Conservation (phyloP, 1,140 invertebrate genomes). For the Holcopasites calliopsidis region DNA sequence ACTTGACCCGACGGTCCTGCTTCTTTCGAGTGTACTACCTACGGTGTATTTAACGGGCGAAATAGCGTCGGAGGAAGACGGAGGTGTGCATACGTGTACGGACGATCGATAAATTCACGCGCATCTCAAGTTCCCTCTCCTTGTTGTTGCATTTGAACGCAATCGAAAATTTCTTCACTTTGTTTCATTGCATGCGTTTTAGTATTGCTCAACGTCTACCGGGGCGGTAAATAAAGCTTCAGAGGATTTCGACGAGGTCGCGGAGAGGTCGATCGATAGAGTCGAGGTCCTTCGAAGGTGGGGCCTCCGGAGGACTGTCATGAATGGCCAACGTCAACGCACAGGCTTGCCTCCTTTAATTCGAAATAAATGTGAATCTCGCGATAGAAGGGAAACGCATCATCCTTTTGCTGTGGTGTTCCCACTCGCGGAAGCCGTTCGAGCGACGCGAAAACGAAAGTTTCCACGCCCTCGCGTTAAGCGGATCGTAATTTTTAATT, state of each 20-base stretch:
- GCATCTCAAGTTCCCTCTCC: too few species aligned
- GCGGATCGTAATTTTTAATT: constrained; percentile 41
- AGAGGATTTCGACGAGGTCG: background rate
- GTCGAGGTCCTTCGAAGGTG: constrained; percentile 8
- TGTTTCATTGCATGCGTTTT: too few species aligned
- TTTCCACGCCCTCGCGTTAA: constrained; percentile 3
- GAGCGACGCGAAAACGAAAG: too few species aligned
- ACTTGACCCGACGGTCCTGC: constrained; percentile 57
- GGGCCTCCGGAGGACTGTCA: constrained; percentile 5
- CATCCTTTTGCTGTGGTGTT: too few species aligned
- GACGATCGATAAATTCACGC: too few species aligned
- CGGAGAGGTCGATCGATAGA: constrained; percentile 36
- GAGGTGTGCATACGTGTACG: background rate
- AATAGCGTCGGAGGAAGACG: constrained; percentile 39
- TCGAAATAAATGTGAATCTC: too few species aligned
- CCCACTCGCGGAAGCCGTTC: background rate
- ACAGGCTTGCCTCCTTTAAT: too few species aligned
- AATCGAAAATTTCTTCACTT: too few species aligned
- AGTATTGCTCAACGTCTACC: background rate
- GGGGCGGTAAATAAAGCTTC: background rate
- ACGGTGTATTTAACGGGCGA: constrained; percentile 39
- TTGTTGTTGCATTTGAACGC: too few species aligned
- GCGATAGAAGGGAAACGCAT: too few species aligned
- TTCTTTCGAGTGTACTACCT: constrained; percentile 51
- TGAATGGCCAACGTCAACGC: constrained; percentile 14